Base-by-base conservation (phyloP, 1,140 invertebrate genomes). In the Ditylenchus dipsaci region DNA sequence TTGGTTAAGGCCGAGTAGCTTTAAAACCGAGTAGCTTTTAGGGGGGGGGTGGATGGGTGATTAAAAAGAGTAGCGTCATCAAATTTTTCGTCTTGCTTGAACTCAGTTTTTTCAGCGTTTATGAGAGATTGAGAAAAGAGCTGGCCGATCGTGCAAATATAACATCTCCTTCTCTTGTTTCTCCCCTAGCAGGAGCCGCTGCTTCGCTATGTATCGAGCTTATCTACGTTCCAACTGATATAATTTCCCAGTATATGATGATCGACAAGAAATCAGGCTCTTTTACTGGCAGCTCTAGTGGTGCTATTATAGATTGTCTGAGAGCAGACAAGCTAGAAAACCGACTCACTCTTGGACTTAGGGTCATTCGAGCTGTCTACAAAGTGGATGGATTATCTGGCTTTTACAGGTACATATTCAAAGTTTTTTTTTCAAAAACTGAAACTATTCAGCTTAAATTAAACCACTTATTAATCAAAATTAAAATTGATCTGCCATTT, bases 101-200 rank as follows among this genome's bases (percentile, higher is more conserved):
- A 38, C 33, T 38, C 3, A 38, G 91, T 17, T 38, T 11, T 38
- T 38, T 38, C 11, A 38, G 91, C 15, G 93, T 92, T 0, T 97
- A 97, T 80, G 95, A 98, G 85, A 90, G 90, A 53, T 90, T 93
- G 0, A 85, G 94, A 45, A 89, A 95, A 78, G 81, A 92, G 49
- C 85, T 95, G 0, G 87, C 67, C 59, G 58, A 47, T 29, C 56
- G 78, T 26, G 62, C 75, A 8, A 61, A 69, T 29, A 72, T 82
- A 42, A 58, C 58, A 11, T 81, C 77, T n/a, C 64, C 72, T 21
- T 45, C 74, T 19, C 19, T 82, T 8, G 74, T 81, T 9, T 81
- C 79, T 0, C 78, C 79, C 0, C 58, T 82, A 30, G 79, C 79
- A 26, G 49, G 49, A 23, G 63, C 30, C 0, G 63, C 29, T 21